These are phyloP conservation scores for Galerucella calmariensis DNA, from an alignment of 2,888 invertebrate species.

Conservation along the genomic window DNA sequence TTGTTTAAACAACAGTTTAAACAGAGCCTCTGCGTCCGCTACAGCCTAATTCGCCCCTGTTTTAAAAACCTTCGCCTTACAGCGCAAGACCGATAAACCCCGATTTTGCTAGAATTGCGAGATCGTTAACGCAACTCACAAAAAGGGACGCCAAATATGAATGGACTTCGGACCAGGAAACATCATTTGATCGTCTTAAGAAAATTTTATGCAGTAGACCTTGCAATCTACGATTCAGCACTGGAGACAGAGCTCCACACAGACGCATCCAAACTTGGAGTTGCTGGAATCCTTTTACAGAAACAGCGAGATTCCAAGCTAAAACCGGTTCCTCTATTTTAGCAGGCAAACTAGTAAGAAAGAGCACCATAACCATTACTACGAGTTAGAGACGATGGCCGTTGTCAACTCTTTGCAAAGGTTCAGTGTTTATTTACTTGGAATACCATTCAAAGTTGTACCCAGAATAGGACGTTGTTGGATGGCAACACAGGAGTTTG, in stretches of 20 bases:
- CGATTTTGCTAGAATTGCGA: background rate
- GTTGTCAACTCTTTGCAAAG: conserved; percentile 8
- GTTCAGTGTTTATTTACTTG: conserved; percentile 8
- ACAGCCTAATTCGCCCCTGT: no score
- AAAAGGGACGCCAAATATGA: background rate
- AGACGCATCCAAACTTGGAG: no score
- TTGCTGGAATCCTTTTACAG: no score
- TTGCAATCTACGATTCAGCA: background rate
- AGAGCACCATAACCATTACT: conserved; percentile 11
- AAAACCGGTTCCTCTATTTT: conserved; percentile 21
- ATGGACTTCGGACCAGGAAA: background rate
- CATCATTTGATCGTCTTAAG: background rate
- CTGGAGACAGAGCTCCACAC: no score
- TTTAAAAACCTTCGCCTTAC: no score
- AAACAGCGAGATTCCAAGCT: no score
- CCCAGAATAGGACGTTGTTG: no score
- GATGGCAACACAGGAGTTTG: no score
- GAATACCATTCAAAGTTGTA: background rate
- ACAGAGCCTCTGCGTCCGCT: no score
- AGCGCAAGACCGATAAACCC: background rate
- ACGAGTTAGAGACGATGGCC: conserved; percentile 18
- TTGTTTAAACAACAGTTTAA: background rate
- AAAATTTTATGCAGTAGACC: background rate
- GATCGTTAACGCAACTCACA: background rate
- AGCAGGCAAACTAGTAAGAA: conserved; percentile 8